A percentile compares a stretch with the other conserved stretches of the same genome.
These are phyloP conservation scores for Digitonthophagus gazella DNA, from an alignment of 2,888 invertebrate species.

Conservation along the genomic window DNA sequence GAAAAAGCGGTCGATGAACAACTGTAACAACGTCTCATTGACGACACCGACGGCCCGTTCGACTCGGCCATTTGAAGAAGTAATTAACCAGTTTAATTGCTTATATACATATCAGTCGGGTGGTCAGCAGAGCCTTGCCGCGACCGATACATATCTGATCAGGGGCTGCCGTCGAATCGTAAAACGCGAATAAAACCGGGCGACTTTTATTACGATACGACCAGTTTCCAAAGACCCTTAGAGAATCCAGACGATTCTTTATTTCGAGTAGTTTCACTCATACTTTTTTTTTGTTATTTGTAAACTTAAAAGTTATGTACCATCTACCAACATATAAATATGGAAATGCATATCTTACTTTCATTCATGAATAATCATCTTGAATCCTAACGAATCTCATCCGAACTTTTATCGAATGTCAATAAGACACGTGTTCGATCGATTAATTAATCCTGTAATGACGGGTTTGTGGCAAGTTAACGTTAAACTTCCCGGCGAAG, in stretches of 20 bases:
- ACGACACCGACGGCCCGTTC: background rate
- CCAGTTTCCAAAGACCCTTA: background rate
- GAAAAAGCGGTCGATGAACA: background rate
- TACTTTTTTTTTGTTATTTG: background rate
- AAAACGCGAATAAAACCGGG: conserved; percentile 2
- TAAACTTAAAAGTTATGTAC: background rate
- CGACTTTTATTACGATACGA: conserved; percentile 1
- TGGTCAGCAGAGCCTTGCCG: background rate
- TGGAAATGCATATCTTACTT: background rate
- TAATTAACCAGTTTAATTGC: conserved; percentile 7
- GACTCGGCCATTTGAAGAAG: conserved; percentile 1
- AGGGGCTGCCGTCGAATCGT: background rate
- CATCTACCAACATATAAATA: background rate
- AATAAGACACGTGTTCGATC: background rate
- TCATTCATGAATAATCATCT: background rate
- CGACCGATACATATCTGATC: conserved; percentile 1
- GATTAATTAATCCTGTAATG: background rate
- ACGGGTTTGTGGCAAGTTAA: background rate
- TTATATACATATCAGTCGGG: conserved; percentile 7
- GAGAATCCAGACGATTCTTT: background rate
- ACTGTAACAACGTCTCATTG: conserved; percentile 1
- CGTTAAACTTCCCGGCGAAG: background rate
- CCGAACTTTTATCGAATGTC: background rate
- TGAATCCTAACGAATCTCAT: background rate
- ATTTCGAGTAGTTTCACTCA: background rate